Evolutionary conservation across 2,888 invertebrate species (phyloP), one percentile per base, ranked within the genome.

Genomic region (Melieria picta): DNA sequence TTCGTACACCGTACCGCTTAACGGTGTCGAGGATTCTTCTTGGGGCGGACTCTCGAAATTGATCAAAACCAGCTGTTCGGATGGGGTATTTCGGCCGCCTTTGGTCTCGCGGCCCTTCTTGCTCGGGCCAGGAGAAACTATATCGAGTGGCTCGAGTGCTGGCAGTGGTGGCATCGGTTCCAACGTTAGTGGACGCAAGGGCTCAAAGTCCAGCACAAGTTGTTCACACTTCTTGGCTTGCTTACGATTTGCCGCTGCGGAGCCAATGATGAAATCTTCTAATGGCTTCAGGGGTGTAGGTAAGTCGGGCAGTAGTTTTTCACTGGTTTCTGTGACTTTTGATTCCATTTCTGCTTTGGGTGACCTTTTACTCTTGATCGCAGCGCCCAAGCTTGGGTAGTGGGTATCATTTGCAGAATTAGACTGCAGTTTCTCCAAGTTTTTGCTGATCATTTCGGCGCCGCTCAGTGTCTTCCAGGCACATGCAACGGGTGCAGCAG

Each of bases 1-100:
- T 72, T 84, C 80, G 65, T 84, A 81, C 65, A 84, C 82, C 55
- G 81, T 83, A 2, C 80, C 80, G 4, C 80, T 79, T 42, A 79
- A 76, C 48, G 81, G 80, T 13, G 80, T 80, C 58, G 81, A 79
- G 0, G 79, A 74, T 65, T 77, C 76, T 72, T 86, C 86, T 70
- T 82, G 79, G 46, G 82, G 63, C 1, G 87, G 86, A 77, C 85
- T 86, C 76, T 87, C 87, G 57, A 87, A 86, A 68, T 84, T 86
- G 7, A 87, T 87, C 4, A 87, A 80, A 69, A 84, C 85, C 0
- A 80, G 76, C 46, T 79, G 79, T 47, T 79, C 80, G 45, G 74
- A 72, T 1, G 65, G 60, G 48, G 45, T 13, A 50, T 61, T 48
- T 13, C 62, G 48, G 3, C 13, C 56, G 45, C 42, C 56, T 43